These are phyloP conservation scores for Proteles cristata DNA, from an alignment of 2,113 vertebrate genomes.

Conservation along the genomic window DNA sequence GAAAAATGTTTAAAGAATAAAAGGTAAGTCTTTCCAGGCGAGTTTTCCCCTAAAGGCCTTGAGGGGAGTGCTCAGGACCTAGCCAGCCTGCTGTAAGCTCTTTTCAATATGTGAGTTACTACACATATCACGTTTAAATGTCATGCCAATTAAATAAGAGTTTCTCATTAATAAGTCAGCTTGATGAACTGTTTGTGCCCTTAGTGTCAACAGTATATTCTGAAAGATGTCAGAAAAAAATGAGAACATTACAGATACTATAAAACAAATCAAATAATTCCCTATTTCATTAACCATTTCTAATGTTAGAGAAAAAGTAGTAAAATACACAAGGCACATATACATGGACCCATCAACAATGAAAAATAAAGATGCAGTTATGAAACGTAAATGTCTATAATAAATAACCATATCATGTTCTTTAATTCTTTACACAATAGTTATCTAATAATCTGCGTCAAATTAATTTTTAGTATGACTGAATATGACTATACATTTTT, in stretches of 20 bases:
- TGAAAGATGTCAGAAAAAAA: conserved; percentile 68
- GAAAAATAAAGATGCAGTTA: conserved; percentile 40
- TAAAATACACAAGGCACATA: conserved; percentile 17
- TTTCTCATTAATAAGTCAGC: conserved; percentile 74
- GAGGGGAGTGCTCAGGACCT: conserved; percentile 42
- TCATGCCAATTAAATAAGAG: conserved; percentile 53
- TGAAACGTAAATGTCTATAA: conserved; percentile 45
- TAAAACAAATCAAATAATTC: conserved; percentile 19
- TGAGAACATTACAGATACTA: conserved; percentile 58
- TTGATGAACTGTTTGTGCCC: conserved; percentile 66
- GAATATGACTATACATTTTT: neutral
- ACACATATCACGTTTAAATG: conserved; percentile 60
- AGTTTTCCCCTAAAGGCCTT: conserved; percentile 60
- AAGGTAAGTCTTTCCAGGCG: conserved; percentile 26
- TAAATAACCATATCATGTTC: conserved; percentile 31
- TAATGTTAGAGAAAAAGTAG: conserved; percentile 54
- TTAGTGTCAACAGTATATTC: conserved; percentile 62
- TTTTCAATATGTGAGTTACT: conserved; percentile 51
- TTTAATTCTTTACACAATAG: conserved; percentile 57
- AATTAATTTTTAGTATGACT: neutral
- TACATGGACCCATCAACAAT: neutral
- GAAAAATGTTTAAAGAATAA: conserved; percentile 72
- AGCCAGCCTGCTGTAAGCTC: conserved; percentile 46
- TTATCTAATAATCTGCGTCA: neutral
- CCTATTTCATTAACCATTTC: conserved; percentile 53